Percentiles rank a stretch among this genome's conserved stretches.
phyloP scores from a whole-genome alignment of 2,888 invertebrate species.

The Limnephilus marmoratus region DNA sequence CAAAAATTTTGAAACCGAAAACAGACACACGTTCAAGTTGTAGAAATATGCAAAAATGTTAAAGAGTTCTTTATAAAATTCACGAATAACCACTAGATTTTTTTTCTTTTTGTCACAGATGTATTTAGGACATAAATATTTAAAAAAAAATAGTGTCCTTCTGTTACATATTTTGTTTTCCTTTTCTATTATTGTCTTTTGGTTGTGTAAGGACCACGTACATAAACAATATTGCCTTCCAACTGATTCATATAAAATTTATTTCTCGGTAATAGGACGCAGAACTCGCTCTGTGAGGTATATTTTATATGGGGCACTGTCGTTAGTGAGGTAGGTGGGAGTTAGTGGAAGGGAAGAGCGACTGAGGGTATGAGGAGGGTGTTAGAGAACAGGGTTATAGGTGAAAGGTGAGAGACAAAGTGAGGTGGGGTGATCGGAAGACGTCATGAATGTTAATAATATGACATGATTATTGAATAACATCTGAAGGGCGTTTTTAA shows the following conservation, averaged over 20 bases:
- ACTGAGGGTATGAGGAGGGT: not conserved
- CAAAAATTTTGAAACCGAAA: too few relatives aligned
- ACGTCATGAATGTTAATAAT: not conserved
- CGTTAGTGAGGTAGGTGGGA: not conserved
- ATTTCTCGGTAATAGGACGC: not conserved
- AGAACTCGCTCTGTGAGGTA: not conserved
- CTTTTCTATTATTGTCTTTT: too few relatives aligned
- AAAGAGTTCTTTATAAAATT: too few relatives aligned
- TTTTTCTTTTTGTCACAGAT: too few relatives aligned
- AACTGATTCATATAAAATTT: not conserved
- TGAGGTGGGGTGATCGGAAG: not conserved
- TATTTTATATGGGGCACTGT: not conserved
- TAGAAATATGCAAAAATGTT: too few relatives aligned
- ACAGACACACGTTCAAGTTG: too few relatives aligned
- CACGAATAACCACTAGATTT: too few relatives aligned
- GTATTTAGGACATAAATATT: too few relatives aligned
- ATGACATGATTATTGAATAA: not conserved
- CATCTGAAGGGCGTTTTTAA: not conserved
- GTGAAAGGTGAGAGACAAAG: not conserved
- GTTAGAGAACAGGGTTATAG: not conserved
- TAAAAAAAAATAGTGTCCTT: too few relatives aligned
- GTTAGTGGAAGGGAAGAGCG: too few relatives aligned
- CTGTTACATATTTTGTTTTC: too few relatives aligned
- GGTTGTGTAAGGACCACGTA: too few relatives aligned
- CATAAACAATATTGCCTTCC: not conserved